Percentiles rank a stretch among this genome's conserved stretches.
phyloP scores from a whole-genome alignment of 2,113 vertebrate species.

The Mobula hypostoma region DNA sequence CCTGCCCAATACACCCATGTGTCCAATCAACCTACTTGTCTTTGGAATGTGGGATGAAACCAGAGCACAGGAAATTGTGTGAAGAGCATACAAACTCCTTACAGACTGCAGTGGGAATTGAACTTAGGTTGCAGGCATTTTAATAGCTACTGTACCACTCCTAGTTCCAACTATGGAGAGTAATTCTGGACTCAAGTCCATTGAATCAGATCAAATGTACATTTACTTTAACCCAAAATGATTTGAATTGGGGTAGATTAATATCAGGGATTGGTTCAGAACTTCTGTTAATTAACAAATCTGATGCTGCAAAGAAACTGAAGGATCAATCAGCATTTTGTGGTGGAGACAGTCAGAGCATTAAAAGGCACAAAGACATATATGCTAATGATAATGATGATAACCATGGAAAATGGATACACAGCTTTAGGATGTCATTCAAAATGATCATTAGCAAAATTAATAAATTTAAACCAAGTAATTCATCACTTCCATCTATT shows the following conservation, averaged over 20 bases:
- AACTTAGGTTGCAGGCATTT: too few relatives aligned
- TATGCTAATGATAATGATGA: not conserved
- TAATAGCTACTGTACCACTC: too few relatives aligned
- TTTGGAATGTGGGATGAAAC: too few relatives aligned
- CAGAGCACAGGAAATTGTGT: too few relatives aligned
- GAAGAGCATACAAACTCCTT: too few relatives aligned
- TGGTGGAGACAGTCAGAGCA: not conserved
- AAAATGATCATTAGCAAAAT: not conserved
- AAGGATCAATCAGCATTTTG: not conserved
- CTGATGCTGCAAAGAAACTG: not conserved
- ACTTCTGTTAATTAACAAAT: not conserved
- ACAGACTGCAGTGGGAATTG: too few relatives aligned
- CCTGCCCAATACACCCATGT: too few relatives aligned
- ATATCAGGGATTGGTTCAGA: not conserved
- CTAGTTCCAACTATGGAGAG: not conserved
- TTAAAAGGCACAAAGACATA: not conserved
- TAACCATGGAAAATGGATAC: not conserved
- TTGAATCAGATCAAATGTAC: not conserved
- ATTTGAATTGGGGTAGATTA: not conserved
- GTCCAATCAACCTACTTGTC: too few relatives aligned
- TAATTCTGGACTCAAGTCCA: not conserved
- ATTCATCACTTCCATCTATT: not conserved
- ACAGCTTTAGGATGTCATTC: not conserved
- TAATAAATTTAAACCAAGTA: not conserved
- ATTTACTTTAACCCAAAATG: not conserved